Conservation (phyloP, 2,797 vertebrate species). For the Silurus aristotelis region DNA sequence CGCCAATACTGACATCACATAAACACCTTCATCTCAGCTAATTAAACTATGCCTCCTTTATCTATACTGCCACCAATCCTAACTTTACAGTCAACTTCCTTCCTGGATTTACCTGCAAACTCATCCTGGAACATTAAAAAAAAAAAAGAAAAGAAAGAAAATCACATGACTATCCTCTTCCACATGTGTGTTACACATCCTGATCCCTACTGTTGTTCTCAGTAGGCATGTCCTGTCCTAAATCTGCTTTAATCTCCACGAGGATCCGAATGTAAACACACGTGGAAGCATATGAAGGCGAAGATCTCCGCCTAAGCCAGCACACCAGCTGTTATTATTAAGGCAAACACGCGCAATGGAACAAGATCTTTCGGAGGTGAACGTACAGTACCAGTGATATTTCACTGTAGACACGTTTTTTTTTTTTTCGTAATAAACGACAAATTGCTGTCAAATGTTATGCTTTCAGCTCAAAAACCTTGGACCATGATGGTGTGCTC, state of each 20-base stretch:
- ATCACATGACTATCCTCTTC: neutral
- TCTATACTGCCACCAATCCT: neutral
- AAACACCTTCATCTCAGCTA: neutral
- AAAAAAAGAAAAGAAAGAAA: neutral
- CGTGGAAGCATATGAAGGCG: neutral
- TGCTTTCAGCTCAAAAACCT: neutral
- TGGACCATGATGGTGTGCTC: neutral
- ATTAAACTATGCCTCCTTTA: slow-evolving; percentile 24
- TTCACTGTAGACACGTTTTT: neutral
- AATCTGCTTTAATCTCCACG: slow-evolving; percentile 6
- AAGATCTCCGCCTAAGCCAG: neutral
- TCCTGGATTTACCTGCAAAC: slow-evolving; percentile 1
- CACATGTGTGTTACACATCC: neutral
- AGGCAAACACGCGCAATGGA: neutral
- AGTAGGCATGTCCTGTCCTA: neutral
- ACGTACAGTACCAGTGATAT: neutral
- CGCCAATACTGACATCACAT: neutral
- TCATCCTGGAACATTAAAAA: too few species aligned
- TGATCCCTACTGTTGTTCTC: neutral
- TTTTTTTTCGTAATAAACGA: neutral
- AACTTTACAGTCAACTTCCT: neutral
- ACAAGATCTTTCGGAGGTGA: neutral
- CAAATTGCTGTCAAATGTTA: neutral
- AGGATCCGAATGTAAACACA: slow-evolving; percentile 15
- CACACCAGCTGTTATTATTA: neutral